These are phyloP conservation scores for Fulmarus glacialis DNA, from an alignment of 2,113 vertebrate genomes.

Conservation along the genomic window DNA sequence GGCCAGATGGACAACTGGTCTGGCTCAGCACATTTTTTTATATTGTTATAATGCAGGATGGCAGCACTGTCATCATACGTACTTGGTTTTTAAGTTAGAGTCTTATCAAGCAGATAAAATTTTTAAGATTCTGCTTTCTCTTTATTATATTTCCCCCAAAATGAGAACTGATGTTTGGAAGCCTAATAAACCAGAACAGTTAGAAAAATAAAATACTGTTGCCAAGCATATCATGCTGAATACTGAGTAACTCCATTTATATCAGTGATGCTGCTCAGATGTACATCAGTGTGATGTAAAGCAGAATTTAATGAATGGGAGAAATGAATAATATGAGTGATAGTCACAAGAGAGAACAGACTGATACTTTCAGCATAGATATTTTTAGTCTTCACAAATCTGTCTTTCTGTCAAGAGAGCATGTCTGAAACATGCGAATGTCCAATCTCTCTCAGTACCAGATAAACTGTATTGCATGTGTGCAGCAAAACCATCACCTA, in stretches of 20 bases:
- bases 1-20: neutral
- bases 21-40: neutral
- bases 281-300: neutral
- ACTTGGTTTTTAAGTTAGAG: neutral
- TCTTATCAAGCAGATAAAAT: neutral
- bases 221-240: neutral
- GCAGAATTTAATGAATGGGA: neutral
- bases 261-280: neutral
- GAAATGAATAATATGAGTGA: neutral
- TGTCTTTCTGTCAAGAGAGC: neutral
- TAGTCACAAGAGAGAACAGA: neutral
- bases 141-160: neutral
- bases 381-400: neutral
- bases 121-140: neutral
- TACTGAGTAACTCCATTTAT: neutral
- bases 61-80: neutral
- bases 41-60: neutral
- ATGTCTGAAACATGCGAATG: neutral
- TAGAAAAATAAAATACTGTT: neutral
- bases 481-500: neutral
- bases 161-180: neutral
- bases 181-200: neutral
- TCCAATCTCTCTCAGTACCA: neutral
- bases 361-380: neutral
- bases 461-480: neutral